Evolutionary conservation across 2,797 vertebrate species (phyloP), one percentile per base, ranked within the genome.

Genomic region (Pseudochirops cupreus): DNA sequence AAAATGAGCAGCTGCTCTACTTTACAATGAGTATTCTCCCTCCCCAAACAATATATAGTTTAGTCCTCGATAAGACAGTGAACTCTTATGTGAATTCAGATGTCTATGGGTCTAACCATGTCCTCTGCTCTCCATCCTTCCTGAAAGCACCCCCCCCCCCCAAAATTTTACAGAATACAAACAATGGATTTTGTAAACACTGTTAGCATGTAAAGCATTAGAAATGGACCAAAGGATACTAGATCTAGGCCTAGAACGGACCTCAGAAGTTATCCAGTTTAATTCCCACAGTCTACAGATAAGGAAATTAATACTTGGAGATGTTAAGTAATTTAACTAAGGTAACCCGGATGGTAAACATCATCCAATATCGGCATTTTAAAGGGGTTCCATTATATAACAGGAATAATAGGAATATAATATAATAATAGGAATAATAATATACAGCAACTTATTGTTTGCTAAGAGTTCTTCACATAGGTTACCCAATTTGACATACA

Each of bases 1-100:
- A 98, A 98, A 97, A 98, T 96, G 96, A 62, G 92, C 95, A 94
- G 94, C 92, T 98, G 92, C 5, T 59, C 53, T 93, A 92, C 93
- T 95, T 96, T 96, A 96, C 95, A 92, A 90, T 95, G 91, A 97
- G 93, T 92, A 94, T 59, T 96, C 93, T 97, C 92, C 96, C 96
- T 91, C 95, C 97, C 67, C 50, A 33, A 96, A 91, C 91, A 92
- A 52, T 95, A 67, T 96, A 92, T 10, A 95, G 55, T 93, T 92
- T 58, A 93, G 62, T 50, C 92, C 94, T 96, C 96, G 95, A 95
- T 95, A 96, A 94, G 56, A 92, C 39, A 59, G 50, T 28, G 39
- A 50, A 39, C 39, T 87, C 39, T 50, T 87, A 50, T 50, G 39
- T 87, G 74, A 87, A 93, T 94, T 93, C 93, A 96, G 91, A 95